phyloP scores from a whole-genome alignment of 92 coral and sea anemone species.

The Heliopora coerulea region DNA sequence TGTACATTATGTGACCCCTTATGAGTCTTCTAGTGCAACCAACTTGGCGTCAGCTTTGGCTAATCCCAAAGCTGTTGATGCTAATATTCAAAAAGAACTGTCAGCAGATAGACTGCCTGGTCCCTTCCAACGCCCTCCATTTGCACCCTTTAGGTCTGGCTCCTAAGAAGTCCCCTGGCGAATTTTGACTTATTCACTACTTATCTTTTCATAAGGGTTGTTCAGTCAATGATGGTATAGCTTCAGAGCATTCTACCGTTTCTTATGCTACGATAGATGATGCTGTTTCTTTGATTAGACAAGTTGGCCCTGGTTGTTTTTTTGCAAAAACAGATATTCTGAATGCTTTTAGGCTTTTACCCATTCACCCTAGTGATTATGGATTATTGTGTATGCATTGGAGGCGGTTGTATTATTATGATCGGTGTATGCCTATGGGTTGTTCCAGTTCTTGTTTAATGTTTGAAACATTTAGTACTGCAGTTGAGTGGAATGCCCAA shows the following conservation, averaged over 20 bases:
- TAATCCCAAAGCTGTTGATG: slow-evolving; percentile 34
- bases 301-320: slow-evolving; percentile 39
- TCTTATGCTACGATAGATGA: slow-evolving; percentile 51
- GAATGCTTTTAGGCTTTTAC: slow-evolving; percentile 45
- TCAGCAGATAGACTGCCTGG: slow-evolving; percentile 50
- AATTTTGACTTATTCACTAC: slow-evolving; percentile 62
- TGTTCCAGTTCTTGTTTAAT: slow-evolving; percentile 47
- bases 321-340: slow-evolving; percentile 51
- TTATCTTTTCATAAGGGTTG: slow-evolving; percentile 56
- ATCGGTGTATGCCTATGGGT: slow-evolving; percentile 49
- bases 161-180: slow-evolving; percentile 57
- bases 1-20: neutral
- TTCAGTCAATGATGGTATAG: slow-evolving; percentile 59
- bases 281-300: slow-evolving; percentile 33
- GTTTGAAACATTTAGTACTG: slow-evolving; percentile 51
- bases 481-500: slow-evolving; percentile 53
- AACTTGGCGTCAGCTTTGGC: slow-evolving; percentile 16
- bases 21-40: neutral
- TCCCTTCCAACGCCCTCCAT: slow-evolving; percentile 58
- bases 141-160: slow-evolving; percentile 59
- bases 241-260: slow-evolving; percentile 25
- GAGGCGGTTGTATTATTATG: slow-evolving; percentile 37
- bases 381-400: slow-evolving; percentile 43
- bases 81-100: slow-evolving; percentile 50
- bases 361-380: slow-evolving; percentile 41